Percentiles rank a stretch among this genome's conserved stretches.
phyloP scores from a whole-genome alignment of 1,140 invertebrate species.

The Ganaspis sp. region DNA sequence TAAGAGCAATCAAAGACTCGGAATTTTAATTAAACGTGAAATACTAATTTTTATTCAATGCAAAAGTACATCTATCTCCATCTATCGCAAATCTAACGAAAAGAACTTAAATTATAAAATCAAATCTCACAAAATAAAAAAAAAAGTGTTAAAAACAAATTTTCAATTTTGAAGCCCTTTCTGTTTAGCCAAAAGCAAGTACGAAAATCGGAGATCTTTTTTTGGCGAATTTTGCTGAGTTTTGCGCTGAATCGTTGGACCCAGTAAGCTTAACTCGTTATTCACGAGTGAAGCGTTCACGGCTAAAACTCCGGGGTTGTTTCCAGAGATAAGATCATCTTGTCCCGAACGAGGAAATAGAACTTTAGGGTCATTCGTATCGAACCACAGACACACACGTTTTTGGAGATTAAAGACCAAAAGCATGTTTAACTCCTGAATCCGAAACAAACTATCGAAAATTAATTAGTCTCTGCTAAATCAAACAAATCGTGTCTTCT shows the following conservation, averaged over 20 bases:
- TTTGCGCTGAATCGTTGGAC: not conserved
- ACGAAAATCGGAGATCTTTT: not conserved
- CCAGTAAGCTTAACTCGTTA: conserved; percentile 16
- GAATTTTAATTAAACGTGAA: no score
- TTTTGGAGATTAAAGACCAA: not conserved
- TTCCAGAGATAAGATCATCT: conserved; percentile 12
- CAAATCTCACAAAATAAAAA: no score
- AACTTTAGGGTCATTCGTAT: conserved; percentile 3
- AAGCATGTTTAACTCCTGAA: not conserved
- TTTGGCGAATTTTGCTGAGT: not conserved
- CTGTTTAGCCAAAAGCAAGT: not conserved
- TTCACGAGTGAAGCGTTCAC: conserved; percentile 15
- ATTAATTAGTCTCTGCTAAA: not conserved
- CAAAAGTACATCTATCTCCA: no score
- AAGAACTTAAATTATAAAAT: no score
- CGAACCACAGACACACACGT: not conserved
- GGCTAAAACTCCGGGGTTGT: conserved; percentile 4
- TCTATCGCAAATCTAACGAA: no score
- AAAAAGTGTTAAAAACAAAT: no score
- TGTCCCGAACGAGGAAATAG: conserved; percentile 10
- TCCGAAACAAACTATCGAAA: not conserved
- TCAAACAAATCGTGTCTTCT: no score
- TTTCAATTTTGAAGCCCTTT: no score
- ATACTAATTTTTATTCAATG: no score
- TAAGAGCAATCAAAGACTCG: no score